Base-by-base conservation (phyloP, 23 tunicate species). In the Phallusia fumigata region DNA sequence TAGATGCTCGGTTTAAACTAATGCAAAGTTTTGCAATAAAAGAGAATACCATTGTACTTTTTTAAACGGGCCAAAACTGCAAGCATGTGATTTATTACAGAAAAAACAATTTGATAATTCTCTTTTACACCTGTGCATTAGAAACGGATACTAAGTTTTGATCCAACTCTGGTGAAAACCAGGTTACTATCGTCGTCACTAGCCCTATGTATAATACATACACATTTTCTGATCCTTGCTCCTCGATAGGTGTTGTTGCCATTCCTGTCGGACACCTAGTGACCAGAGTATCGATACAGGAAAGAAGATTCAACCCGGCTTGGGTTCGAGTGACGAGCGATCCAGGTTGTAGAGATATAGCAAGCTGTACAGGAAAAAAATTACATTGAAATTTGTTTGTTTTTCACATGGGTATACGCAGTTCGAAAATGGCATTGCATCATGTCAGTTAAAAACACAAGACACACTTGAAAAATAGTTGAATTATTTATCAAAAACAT, bases 261-360 rank as follows among this genome's bases (percentile, higher is more conserved):
- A 69, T 33, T 0, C 84, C 87, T 0, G 74, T 75, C 3, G 80
- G 84, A 50, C 82, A 52, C 50, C 74, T 82, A 65, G 81, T 85
- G 50, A 85, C 90, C 52, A 90, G 35, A 35, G 89, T 78, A 36
- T 90, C 78, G 32, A 90, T 40, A 44, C 95, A 90, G 0, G 95
- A 44, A 10, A 90, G 80, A 36, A 90, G 84, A 65, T 90, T 90
- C 19, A 90, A 34, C 1, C 90, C 95, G 2, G 86, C 95, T 51
- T 58, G 84, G 19, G 86, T 85, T 21, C 95, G 75, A 0, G 95
- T 81, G 76, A 82, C 77, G 16, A 74, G 64, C 30, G 65, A 53
- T 6, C 82, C 93, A 0, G 53, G 78, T 18, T 49, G 73, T 45
- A 90, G 80, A 0, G 95, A 76, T 21, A 90, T 80, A 3, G 95